Evolutionary conservation across 2,113 vertebrate genomes (phyloP).

Genomic region (Zeus faber): DNA sequence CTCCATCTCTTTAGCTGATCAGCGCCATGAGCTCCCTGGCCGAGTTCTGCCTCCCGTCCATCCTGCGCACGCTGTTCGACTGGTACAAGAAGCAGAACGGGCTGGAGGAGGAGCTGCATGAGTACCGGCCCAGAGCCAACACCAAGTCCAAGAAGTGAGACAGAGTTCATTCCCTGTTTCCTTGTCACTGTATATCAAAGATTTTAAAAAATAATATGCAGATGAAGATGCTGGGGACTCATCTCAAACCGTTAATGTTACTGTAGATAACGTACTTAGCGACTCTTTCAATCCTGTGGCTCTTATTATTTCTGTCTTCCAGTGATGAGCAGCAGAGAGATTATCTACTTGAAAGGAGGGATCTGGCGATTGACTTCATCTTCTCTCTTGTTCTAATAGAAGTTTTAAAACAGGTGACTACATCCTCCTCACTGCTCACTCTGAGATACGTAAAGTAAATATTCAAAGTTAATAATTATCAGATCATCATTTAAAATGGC

Average conservation of each 20-base stretch:
- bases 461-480: too few relatives aligned
- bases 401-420: conserved; percentile 93
- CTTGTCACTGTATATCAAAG: too few relatives aligned
- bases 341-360: conserved; percentile 95
- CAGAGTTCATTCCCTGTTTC: too few relatives aligned
- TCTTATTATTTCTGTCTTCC: conserved; percentile 50
- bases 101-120: conserved; percentile 92
- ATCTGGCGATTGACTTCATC: conserved; percentile 98
- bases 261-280: not conserved
- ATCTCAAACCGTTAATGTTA: not conserved
- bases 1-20: conserved; percentile 80
- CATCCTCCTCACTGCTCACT: not conserved
- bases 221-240: too few relatives aligned
- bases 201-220: too few relatives aligned
- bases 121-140: conserved; percentile 91
- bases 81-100: conserved; percentile 98
- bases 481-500: too few relatives aligned
- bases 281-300: conserved; percentile 10
- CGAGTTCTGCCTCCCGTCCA: conserved; percentile 95
- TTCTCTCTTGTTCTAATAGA: conserved; percentile 98
- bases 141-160: conserved; percentile 96
- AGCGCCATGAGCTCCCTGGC: conserved; percentile 97
- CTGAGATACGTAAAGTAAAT: too few relatives aligned
- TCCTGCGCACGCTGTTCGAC: conserved; percentile 94
- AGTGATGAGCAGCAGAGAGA: conserved; percentile 96